Evolutionary conservation across 2,797 vertebrate genomes (phyloP).

Genomic region (Sparidentex hasta): DNA sequence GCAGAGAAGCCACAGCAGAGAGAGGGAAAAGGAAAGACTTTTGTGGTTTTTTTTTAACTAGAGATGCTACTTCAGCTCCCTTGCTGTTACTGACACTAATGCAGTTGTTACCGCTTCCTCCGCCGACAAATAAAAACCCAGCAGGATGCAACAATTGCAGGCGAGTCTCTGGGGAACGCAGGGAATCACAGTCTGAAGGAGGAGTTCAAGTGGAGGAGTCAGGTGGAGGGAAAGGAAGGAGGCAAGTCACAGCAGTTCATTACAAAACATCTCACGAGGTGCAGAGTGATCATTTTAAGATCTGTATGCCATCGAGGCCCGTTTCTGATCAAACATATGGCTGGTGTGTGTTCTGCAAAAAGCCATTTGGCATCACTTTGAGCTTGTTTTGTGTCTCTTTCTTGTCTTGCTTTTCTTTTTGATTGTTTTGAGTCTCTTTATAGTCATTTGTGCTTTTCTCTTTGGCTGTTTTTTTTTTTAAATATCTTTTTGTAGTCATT

Average conservation of each 20-base stretch:
- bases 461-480: no score
- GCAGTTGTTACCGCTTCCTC: constrained; percentile 41
- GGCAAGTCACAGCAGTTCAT: constrained; percentile 9
- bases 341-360: background rate
- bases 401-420: no score
- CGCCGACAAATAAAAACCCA: constrained; percentile 55
- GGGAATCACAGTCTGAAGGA: constrained; percentile 35
- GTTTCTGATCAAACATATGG: background rate
- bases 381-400: no score
- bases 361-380: no score
- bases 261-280: constrained; percentile 6
- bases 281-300: background rate
- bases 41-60: constrained; percentile 28
- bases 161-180: constrained; percentile 29
- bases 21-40: constrained; percentile 17
- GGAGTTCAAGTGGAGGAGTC: constrained; percentile 21
- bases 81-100: constrained; percentile 42
- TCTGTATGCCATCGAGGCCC: background rate
- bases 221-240: background rate
- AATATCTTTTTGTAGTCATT: no score
- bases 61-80: constrained; percentile 22
- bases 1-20: constrained; percentile 15
- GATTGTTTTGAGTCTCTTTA: no score
- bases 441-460: no score
- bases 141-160: constrained; percentile 44